Conservation (phyloP, 53 echinoderm and acorn worm species). For the Mesocentrotus franciscanus region DNA sequence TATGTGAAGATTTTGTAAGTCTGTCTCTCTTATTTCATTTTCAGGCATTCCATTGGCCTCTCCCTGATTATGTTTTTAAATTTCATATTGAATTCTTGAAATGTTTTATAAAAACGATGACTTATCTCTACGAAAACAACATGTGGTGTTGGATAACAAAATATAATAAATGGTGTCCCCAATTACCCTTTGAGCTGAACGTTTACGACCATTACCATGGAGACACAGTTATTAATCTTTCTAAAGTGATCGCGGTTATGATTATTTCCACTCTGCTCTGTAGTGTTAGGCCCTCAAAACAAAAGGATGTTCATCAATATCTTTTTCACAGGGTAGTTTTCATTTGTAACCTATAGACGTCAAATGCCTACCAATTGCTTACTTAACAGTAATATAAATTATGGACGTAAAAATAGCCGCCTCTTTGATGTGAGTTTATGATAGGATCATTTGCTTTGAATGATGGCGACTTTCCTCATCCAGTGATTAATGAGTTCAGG, state of each 20-base stretch:
- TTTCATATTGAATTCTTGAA: too few species aligned
- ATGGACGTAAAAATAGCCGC: neutral
- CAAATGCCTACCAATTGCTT: neutral
- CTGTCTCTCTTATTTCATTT: too few species aligned
- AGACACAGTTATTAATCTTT: slow-evolving; percentile 1
- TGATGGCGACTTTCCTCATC: neutral
- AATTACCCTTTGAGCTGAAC: neutral
- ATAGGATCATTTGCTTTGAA: neutral
- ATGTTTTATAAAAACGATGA: neutral
- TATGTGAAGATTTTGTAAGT: too few species aligned
- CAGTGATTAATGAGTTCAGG: neutral
- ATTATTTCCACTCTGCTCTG: neutral
- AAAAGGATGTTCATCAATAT: neutral
- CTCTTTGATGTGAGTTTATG: neutral
- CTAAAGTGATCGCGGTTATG: neutral
- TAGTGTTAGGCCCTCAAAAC: neutral
- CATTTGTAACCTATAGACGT: neutral
- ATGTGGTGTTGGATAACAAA: neutral
- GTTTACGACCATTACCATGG: neutral
- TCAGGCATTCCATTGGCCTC: too few species aligned
- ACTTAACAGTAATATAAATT: neutral
- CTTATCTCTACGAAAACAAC: neutral
- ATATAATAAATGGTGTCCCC: neutral
- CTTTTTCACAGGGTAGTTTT: neutral
- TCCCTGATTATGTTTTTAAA: too few species aligned